Conservation (phyloP, 2,113 vertebrate genomes). For the Ammodytes marinus region DNA sequence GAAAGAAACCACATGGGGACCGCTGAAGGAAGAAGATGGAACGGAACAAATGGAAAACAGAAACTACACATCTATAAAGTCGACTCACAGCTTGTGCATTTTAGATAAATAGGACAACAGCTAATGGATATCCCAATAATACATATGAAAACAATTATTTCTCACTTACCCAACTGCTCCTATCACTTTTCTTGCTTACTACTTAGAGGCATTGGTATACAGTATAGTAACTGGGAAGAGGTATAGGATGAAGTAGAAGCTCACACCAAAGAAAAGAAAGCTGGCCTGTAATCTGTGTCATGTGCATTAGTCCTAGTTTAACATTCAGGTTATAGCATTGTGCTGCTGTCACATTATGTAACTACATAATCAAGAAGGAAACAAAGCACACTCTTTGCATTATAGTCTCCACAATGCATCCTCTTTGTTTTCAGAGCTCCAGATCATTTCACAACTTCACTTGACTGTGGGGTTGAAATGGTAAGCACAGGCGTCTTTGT, state of each 20-base stretch:
- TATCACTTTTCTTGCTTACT: no score
- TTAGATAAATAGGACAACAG: no score
- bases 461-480: background rate
- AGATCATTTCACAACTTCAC: background rate
- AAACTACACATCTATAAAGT: no score
- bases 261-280: background rate
- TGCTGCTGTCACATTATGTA: constrained; percentile 15
- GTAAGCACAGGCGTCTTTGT: constrained; percentile 30
- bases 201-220: background rate
- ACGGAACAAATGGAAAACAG: no score
- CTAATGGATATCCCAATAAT: no score
- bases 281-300: constrained; percentile 6
- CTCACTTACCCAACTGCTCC: no score
- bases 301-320: constrained; percentile 3
- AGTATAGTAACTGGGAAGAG: background rate
- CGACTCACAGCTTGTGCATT: no score
- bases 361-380: background rate
- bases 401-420: background rate
- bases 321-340: constrained; percentile 19
- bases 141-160: no score
- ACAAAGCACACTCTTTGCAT: background rate
- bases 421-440: constrained; percentile 6
- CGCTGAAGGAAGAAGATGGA: background rate
- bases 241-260: background rate
- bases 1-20: background rate